Percentiles rank a stretch among this genome's conserved stretches.
Evolutionary conservation across 2,113 vertebrate genomes (phyloP).

Genomic region (Callipepla squamata): DNA sequence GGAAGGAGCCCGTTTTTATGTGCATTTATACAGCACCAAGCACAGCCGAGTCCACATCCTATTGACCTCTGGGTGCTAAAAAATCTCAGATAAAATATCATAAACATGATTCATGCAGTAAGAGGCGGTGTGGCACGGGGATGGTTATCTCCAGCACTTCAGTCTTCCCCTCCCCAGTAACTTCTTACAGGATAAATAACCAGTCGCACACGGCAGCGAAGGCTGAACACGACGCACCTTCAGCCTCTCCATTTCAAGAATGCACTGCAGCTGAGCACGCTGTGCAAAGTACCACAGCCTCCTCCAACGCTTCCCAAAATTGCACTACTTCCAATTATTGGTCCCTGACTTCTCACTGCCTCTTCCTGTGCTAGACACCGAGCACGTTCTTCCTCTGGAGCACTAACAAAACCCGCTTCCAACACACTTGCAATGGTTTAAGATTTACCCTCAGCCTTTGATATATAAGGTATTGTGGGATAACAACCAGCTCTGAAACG

Average conservation of each 20-base stretch:
- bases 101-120: background rate
- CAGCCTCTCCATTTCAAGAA: background rate
- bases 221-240: fast-evolving
- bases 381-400: background rate
- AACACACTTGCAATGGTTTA: background rate
- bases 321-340: fast-evolving
- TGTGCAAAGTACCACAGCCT: fast-evolving
- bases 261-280: fast-evolving
- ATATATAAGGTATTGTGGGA: background rate
- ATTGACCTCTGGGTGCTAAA: fast-evolving
- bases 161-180: background rate
- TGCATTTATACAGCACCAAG: background rate
- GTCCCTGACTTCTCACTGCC: background rate
- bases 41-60: fast-evolving
- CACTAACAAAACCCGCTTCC: fast-evolving
- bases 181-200: background rate
- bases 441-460: background rate
- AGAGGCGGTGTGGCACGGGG: fast-evolving
- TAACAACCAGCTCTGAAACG: fast-evolving
- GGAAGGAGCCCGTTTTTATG: background rate
- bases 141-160: fast-evolving
- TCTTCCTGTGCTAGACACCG: background rate
- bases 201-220: background rate
- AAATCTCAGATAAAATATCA: fast-evolving
- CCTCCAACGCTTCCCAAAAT: background rate